Evolutionary conservation across 23 tunicate genomes (phyloP).

Genomic region (Phallusia fumigata): DNA sequence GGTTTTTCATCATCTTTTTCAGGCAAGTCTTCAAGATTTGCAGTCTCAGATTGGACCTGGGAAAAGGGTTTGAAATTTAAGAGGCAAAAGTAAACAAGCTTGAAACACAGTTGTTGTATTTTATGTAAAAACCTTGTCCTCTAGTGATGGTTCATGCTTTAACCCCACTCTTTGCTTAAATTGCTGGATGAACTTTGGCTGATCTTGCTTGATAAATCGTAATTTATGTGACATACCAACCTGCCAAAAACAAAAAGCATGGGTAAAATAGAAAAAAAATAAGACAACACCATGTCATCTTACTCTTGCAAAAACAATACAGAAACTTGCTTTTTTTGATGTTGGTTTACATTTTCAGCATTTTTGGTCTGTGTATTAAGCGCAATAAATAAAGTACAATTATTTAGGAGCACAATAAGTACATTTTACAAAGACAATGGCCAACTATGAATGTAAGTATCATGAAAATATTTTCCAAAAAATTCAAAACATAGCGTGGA

Average conservation of each 20-base stretch:
- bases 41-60: not conserved
- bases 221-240: conserved; percentile 28
- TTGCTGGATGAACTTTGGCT: conserved; percentile 47
- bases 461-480: too few species aligned
- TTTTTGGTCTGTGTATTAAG: too few species aligned
- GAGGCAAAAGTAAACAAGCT: too few species aligned
- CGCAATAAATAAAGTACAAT: too few species aligned
- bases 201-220: conserved; percentile 50
- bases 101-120: not conserved
- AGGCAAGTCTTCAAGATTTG: not conserved
- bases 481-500: too few species aligned
- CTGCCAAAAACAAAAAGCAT: not conserved
- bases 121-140: conserved; percentile 24
- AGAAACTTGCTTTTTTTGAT: too few species aligned
- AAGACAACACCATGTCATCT: not conserved
- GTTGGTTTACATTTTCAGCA: too few species aligned
- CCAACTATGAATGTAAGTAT: too few species aligned
- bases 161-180: conserved; percentile 53
- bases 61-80: not conserved
- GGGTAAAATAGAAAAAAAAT: not conserved
- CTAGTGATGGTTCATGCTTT: conserved; percentile 34
- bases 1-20: conserved; percentile 58
- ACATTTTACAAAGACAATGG: too few species aligned
- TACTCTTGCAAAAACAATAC: not conserved
- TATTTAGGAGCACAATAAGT: too few species aligned